Evolutionary conservation across 2,113 vertebrate genomes (phyloP).

Genomic region (Crotalus viridis): DNA sequence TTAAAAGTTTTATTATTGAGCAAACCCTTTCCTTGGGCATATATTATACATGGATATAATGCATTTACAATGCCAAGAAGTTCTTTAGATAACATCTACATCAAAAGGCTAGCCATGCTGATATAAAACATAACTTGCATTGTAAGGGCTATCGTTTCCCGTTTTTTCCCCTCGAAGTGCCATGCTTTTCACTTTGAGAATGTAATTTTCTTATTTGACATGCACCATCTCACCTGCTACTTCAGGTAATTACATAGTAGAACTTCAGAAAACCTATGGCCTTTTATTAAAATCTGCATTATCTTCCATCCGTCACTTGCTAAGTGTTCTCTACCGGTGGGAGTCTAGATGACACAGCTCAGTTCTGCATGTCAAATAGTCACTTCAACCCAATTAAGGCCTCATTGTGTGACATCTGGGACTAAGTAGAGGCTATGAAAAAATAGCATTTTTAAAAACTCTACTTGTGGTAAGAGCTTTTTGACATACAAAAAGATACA

Average conservation of each 20-base stretch:
- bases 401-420: constrained; percentile 53
- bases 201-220: constrained; percentile 65
- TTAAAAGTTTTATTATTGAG: not conserved
- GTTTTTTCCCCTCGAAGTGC: constrained; percentile 38
- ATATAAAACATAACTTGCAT: constrained; percentile 38
- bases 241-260: constrained; percentile 60
- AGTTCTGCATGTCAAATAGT: constrained; percentile 64
- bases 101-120: constrained; percentile 31
- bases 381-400: constrained; percentile 68
- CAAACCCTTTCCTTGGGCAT: not conserved
- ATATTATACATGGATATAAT: not conserved
- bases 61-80: not conserved
- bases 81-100: not conserved
- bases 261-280: constrained; percentile 50
- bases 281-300: constrained; percentile 61
- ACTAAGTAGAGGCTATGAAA: constrained; percentile 50
- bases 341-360: constrained; percentile 67
- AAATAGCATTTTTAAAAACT: constrained; percentile 44
- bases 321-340: constrained; percentile 58
- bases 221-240: constrained; percentile 45
- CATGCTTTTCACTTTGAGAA: constrained; percentile 39
- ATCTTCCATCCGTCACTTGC: constrained; percentile 51
- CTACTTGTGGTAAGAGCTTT: constrained; percentile 30
- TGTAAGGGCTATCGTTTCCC: constrained; percentile 27
- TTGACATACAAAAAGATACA: constrained; percentile 40